Evolutionary conservation across 2,888 invertebrate species (phyloP), one percentile per base, ranked within the genome.

Genomic region (Agriopis aurantiaria): DNA sequence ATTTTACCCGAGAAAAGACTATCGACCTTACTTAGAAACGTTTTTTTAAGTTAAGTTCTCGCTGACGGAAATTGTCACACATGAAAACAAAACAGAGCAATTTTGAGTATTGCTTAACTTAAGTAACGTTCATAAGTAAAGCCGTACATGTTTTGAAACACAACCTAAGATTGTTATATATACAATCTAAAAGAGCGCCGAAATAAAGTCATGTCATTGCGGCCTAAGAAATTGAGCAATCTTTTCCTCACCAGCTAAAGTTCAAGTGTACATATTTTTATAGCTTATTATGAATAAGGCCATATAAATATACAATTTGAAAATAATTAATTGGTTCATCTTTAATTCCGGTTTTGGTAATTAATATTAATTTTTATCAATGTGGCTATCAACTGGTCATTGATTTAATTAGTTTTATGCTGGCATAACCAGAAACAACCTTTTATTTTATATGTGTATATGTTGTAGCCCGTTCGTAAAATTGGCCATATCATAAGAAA

Each of bases 301-400:
- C 40, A n/a, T 41, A n/a, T 41, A 56, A 41, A 9, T 45, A 12
- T 11, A 55, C 55, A 48, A 23, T 63, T 55, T 8, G 43, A 60
- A 62, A 52, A 64, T 64, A 49, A 64, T 64, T 56, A 53, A 56
- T 64, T 55, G 23, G 48, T 49, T 33, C 56, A 56, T 56, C 56
- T 64, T 64, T 53, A 40, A 62, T 33, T 53, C 53, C 62, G 45
- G 45, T 9, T 53, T 53, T 7, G 3, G n/a, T 43, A 17, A 61
- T 61, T 49, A 60, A 60, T 59, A 59, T 59, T 40, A 46, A 59
- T 59, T 43, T 51, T 14, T 46, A n/a, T 52, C 52, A 53, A 45
- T 46, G n/a, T 12, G n/a, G 9, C 23, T 46, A 60, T 10, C n/a
- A 23, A 53, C 9, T 17, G 17, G 33, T 33, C 12, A 46, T 10